Percentiles rank a stretch among this genome's conserved stretches.
phyloP scores from a whole-genome alignment of 2,797 vertebrate species.

The Acipenser transmontanus region DNA sequence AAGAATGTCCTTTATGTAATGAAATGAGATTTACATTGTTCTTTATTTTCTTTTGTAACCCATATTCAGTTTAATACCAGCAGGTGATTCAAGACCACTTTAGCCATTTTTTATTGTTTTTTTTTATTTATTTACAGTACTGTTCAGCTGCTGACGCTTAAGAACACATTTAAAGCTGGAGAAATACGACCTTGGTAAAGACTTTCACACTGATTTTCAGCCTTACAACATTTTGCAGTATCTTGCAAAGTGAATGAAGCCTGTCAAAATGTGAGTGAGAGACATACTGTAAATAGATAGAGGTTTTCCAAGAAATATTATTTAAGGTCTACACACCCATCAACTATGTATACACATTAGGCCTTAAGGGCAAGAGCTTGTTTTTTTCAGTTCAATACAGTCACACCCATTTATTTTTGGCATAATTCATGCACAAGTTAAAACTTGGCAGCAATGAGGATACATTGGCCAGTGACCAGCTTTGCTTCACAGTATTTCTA shows the following conservation, averaged over 20 bases:
- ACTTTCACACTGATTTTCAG: no score
- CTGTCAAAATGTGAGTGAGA: no score
- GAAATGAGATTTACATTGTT: no score
- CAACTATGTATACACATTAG: slow-evolving; percentile 51
- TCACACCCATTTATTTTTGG: slow-evolving; percentile 65
- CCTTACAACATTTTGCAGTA: no score
- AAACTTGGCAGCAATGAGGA: slow-evolving; percentile 54
- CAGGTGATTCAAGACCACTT: slow-evolving; percentile 24
- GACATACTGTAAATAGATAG: slow-evolving; percentile 27
- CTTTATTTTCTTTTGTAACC: no score
- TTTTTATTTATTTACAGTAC: no score
- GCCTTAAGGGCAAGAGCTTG: slow-evolving; percentile 46
- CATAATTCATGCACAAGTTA: slow-evolving; percentile 56
- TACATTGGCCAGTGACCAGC: slow-evolving; percentile 59
- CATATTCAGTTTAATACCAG: slow-evolving; percentile 45
- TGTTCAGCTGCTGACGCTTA: no score
- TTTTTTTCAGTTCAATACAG: slow-evolving; percentile 46
- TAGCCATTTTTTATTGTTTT: no score
- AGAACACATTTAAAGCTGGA: no score
- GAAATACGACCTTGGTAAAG: no score
- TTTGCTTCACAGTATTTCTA: slow-evolving; percentile 63
- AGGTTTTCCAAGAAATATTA: slow-evolving; percentile 20
- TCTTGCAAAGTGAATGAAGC: no score
- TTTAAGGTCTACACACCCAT: slow-evolving; percentile 37
- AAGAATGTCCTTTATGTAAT: no score